phyloP scores from a whole-genome alignment of 2,113 vertebrate species.

The Amia ocellicauda region DNA sequence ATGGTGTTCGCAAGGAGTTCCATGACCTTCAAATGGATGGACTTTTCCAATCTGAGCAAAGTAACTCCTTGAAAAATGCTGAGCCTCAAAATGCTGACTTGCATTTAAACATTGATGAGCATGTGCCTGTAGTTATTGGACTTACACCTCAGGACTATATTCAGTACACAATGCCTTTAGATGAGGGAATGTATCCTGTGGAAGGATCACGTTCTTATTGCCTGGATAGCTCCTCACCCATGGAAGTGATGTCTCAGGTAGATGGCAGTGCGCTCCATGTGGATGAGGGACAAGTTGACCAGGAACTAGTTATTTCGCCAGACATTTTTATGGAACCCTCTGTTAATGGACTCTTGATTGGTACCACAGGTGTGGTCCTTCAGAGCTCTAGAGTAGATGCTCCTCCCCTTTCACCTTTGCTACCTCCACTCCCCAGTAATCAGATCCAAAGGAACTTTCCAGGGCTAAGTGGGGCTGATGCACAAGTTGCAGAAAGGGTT shows the following conservation, averaged over 20 bases:
- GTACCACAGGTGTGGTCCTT: conserved; percentile 80
- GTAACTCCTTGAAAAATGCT: conserved; percentile 69
- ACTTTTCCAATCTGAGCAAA: conserved; percentile 79
- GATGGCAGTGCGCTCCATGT: conserved; percentile 67
- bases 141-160: conserved; percentile 97
- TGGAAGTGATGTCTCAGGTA: conserved; percentile 84
- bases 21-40: conserved; percentile 82
- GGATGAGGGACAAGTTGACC: conserved; percentile 74
- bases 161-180: conserved; percentile 99
- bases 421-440: conserved; percentile 81
- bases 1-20: conserved; percentile 88
- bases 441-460: conserved; percentile 84
- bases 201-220: conserved; percentile 86
- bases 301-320: conserved; percentile 72
- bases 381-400: conserved; percentile 77
- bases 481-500: conserved; percentile 81
- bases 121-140: conserved; percentile 95
- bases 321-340: conserved; percentile 88
- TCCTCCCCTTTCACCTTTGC: conserved; percentile 86
- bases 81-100: conserved; percentile 81
- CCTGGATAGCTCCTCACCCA: conserved; percentile 84
- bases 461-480: conserved; percentile 75
- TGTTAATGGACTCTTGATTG: conserved; percentile 76
- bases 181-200: conserved; percentile 90
- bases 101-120: conserved; percentile 87